A percentile compares a stretch with the other conserved stretches of the same genome.
phyloP scores from a whole-genome alignment of 2,888 invertebrate genomes.

The Leptothorax acervorum region DNA sequence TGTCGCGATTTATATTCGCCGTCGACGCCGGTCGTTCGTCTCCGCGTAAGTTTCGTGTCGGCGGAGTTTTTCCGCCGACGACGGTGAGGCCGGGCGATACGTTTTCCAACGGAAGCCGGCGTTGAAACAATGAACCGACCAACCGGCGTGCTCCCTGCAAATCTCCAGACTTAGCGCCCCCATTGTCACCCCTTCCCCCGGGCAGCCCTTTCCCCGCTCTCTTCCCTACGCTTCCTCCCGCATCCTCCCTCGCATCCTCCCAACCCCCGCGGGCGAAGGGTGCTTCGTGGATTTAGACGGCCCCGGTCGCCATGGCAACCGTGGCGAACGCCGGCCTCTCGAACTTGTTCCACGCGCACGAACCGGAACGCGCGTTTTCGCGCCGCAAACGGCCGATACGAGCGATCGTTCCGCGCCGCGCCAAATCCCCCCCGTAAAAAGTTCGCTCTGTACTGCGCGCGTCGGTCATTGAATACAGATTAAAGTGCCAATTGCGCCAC shows the following conservation, averaged over 20 bases:
- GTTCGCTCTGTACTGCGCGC: conserved; percentile 42
- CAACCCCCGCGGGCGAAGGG: conserved; percentile 66
- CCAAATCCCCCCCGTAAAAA: conserved; percentile 54
- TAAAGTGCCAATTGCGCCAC: conserved; percentile 51
- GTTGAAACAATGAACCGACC: conserved; percentile 85
- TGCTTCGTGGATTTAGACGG: conserved; percentile 82
- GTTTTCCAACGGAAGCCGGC: conserved; percentile 74
- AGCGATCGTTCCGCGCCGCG: conserved; percentile 49
- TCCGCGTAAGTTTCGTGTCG: conserved; percentile 70
- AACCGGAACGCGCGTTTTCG: conserved; percentile 57
- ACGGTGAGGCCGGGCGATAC: conserved; percentile 65
- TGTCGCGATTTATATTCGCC: conserved; percentile 72
- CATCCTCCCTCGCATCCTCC: conserved; percentile 14
- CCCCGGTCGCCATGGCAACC: conserved; percentile 82
- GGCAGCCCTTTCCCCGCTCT: conserved; percentile 50
- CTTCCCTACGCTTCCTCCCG: conserved; percentile 30
- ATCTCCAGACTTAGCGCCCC: conserved; percentile 83
- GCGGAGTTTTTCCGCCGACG: conserved; percentile 62
- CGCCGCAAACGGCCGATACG: conserved; percentile 59
- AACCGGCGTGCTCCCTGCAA: conserved; percentile 82
- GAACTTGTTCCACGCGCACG: conserved; percentile 69
- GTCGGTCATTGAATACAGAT: conserved; percentile 57
- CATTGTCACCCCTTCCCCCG: conserved; percentile 72
- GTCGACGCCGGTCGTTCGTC: conserved; percentile 71
- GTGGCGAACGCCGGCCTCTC: conserved; percentile 73